A percentile compares a stretch with the other conserved stretches of the same genome.
Conservation (phyloP, 2,888 invertebrate species). For the Lordiphosa fenestrarum region DNA sequence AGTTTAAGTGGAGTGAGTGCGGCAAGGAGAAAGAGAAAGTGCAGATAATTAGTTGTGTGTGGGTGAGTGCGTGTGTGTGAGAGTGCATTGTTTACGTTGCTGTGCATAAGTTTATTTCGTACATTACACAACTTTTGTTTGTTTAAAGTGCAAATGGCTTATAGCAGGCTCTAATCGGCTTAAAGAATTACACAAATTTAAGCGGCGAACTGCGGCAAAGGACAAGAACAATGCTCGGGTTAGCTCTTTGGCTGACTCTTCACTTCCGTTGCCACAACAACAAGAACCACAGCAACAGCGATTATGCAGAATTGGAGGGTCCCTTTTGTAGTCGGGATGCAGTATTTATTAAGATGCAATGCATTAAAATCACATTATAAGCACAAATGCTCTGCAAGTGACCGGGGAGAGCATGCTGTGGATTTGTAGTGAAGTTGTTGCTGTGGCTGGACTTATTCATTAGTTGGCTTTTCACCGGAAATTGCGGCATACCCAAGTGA, state of each 20-base stretch:
- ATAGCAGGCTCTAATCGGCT: slow-evolving; percentile 61
- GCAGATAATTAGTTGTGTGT: slow-evolving; percentile 13
- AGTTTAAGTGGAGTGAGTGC: slow-evolving; percentile 19
- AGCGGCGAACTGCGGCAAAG: neutral
- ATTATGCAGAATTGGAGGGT: slow-evolving; percentile 35
- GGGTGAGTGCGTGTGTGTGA: neutral
- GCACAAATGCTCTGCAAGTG: slow-evolving; percentile 49
- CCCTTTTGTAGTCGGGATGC: slow-evolving; percentile 5
- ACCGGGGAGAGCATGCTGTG: slow-evolving; percentile 25
- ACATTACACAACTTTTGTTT: slow-evolving; percentile 36
- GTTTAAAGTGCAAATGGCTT: slow-evolving; percentile 39
- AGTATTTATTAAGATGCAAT: slow-evolving; percentile 62
- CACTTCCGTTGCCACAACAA: slow-evolving; percentile 45
- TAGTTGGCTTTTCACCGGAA: slow-evolving; percentile 72
- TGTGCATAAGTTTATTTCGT: slow-evolving; percentile 27
- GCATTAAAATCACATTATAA: slow-evolving; percentile 61
- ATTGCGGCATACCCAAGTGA: slow-evolving; percentile 71
- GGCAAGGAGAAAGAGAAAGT: slow-evolving; percentile 3
- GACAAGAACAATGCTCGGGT: neutral
- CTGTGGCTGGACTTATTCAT: slow-evolving; percentile 54
- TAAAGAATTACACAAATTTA: slow-evolving; percentile 41
- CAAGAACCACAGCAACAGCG: slow-evolving; percentile 29
- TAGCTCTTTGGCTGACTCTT: slow-evolving; percentile 27
- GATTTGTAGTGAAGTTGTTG: slow-evolving; percentile 6
- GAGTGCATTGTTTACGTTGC: slow-evolving; percentile 26